These are phyloP conservation scores for Prochilodus magdalenae DNA, from an alignment of 2,113 vertebrate species.

Conservation along the genomic window DNA sequence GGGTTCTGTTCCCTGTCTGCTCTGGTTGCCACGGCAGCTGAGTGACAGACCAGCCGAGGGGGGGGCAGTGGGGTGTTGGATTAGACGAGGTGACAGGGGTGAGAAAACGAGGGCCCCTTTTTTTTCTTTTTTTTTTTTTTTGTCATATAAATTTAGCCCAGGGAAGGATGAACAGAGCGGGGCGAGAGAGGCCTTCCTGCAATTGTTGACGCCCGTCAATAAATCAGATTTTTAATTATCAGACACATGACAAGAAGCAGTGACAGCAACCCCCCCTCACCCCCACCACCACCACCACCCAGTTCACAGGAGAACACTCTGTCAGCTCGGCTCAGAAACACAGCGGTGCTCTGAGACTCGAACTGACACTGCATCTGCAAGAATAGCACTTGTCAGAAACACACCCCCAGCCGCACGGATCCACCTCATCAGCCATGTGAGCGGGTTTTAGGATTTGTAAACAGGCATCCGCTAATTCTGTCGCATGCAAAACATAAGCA, in stretches of 20 bases:
- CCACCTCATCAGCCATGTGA: slow-evolving; percentile 54
- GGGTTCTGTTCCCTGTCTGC: slow-evolving; percentile 82
- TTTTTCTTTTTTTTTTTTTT: slow-evolving; percentile 65
- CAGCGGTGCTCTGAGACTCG: slow-evolving; percentile 71
- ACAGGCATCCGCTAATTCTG: slow-evolving; percentile 64
- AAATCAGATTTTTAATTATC: slow-evolving; percentile 92
- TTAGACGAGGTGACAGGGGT: slow-evolving; percentile 53
- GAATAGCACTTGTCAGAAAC: slow-evolving; percentile 65
- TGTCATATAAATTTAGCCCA: slow-evolving; percentile 86
- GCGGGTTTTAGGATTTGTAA: slow-evolving; percentile 55
- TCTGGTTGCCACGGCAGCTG: slow-evolving; percentile 81
- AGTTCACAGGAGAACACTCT: slow-evolving; percentile 82
- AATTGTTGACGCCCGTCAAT: slow-evolving; percentile 83
- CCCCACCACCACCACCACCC: slow-evolving; percentile 13
- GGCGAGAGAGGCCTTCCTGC: slow-evolving; percentile 62
- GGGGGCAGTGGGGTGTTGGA: slow-evolving; percentile 60
- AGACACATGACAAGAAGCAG: slow-evolving; percentile 83
- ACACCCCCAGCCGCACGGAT: slow-evolving; percentile 61
- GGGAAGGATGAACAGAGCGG: slow-evolving; percentile 79
- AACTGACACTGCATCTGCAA: slow-evolving; percentile 68
- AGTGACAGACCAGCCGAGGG: slow-evolving; percentile 83
- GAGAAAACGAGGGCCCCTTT: slow-evolving; percentile 58
- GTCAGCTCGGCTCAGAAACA: slow-evolving; percentile 81
- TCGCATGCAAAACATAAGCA: slow-evolving; percentile 30
- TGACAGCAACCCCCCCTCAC: slow-evolving; percentile 67